These are phyloP conservation scores for Amphiura filiformis DNA, from an alignment of 35 echinoderm and acorn worm species.

Conservation along the genomic window DNA sequence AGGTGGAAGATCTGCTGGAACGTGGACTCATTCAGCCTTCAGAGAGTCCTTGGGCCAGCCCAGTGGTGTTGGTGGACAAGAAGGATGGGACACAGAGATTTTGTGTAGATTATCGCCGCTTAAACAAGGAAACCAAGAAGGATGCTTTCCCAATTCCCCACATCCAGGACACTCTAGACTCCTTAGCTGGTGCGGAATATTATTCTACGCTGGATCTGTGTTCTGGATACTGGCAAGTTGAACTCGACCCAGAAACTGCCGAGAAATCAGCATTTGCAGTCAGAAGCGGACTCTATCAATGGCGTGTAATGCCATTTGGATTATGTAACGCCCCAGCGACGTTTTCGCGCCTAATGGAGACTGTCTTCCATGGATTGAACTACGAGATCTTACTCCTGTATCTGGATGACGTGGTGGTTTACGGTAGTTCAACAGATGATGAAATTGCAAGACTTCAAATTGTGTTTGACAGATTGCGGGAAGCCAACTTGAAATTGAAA, in stretches of 20 bases:
- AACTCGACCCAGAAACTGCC: background rate
- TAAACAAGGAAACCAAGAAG: background rate
- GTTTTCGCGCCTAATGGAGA: background rate
- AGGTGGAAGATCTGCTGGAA: background rate
- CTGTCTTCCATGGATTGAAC: background rate
- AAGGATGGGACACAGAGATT: background rate
- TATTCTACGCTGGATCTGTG: background rate
- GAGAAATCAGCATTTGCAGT: background rate
- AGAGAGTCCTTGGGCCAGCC: background rate
- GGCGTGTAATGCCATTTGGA: background rate
- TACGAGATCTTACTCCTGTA: background rate
- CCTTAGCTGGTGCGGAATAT: background rate
- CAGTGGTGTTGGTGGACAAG: background rate
- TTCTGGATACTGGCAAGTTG: background rate
- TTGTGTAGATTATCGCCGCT: background rate
- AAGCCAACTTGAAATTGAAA: constrained; percentile 34
- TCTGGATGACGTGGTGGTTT: constrained; percentile 3
- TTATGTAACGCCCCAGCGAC: background rate
- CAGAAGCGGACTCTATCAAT: background rate
- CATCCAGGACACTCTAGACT: background rate
- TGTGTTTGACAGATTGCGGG: background rate
- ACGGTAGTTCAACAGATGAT: background rate
- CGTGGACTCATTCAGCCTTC: background rate
- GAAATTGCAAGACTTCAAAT: background rate
- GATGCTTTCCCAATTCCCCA: background rate